Evolutionary conservation across 1,140 invertebrate genomes (phyloP).

Genomic region (Asbolus verrucosus): DNA sequence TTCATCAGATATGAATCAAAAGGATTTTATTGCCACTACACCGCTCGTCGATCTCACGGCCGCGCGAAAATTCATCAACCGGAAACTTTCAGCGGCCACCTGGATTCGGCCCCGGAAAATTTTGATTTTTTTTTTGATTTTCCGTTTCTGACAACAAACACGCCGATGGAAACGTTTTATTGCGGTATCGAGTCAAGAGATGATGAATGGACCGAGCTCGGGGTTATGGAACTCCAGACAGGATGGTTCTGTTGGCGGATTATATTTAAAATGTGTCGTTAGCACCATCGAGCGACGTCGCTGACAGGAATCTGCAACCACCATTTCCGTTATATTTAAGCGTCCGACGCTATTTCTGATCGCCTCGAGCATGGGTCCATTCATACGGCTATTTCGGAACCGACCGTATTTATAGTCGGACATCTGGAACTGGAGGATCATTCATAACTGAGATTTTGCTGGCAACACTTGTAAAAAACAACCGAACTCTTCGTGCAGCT

Average conservation of each 20-base stretch:
- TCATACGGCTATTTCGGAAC: slow-evolving; percentile 16
- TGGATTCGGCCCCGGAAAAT: background rate
- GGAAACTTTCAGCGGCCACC: too few species aligned
- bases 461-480: slow-evolving; percentile 1
- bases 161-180: too few species aligned
- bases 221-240: slow-evolving; percentile 1
- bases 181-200: background rate
- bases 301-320: slow-evolving; percentile 32
- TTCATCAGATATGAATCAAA: slow-evolving; percentile 37
- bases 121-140: too few species aligned
- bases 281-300: slow-evolving; percentile 10
- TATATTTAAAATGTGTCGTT: slow-evolving; percentile 12
- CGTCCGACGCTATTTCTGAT: background rate
- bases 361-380: background rate
- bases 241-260: background rate
- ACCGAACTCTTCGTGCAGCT: background rate
- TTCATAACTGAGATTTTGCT: slow-evolving; percentile 30
- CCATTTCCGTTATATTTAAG: slow-evolving; percentile 1
- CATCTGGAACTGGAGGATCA: slow-evolving; percentile 17
- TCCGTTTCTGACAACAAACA: too few species aligned
- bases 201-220: background rate
- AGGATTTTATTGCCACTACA: slow-evolving; percentile 21
- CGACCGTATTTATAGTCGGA: slow-evolving; percentile 17
- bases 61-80: slow-evolving; percentile 4
- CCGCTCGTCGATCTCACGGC: too few species aligned